Percentiles rank a stretch among this genome's conserved stretches.
These are phyloP conservation scores for Oryzias celebensis DNA, from an alignment of 2,113 vertebrate species.

Conservation along the genomic window DNA sequence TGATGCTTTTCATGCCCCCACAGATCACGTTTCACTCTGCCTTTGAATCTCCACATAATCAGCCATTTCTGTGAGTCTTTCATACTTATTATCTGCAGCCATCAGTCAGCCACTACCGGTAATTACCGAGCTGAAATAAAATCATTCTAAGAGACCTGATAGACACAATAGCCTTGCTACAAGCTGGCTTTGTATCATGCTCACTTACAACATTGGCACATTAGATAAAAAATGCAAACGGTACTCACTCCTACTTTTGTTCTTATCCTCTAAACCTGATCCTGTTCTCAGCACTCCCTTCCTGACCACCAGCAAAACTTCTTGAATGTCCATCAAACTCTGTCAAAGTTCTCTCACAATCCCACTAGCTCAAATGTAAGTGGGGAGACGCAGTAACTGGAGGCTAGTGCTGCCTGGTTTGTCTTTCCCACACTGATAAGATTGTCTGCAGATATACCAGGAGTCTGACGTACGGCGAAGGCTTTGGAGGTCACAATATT, in stretches of 20 bases:
- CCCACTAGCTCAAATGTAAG: slow-evolving; percentile 19
- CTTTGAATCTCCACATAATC: slow-evolving; percentile 38
- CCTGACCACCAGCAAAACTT: neutral
- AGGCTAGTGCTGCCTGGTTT: slow-evolving; percentile 32
- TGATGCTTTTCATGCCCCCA: slow-evolving; percentile 3
- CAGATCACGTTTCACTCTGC: slow-evolving; percentile 41
- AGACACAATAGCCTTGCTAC: slow-evolving; percentile 2
- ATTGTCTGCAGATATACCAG: slow-evolving; percentile 55
- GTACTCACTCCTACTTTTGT: neutral
- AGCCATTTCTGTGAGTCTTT: slow-evolving; percentile 13
- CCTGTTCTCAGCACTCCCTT: neutral
- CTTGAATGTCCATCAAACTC: slow-evolving; percentile 5
- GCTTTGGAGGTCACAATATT: slow-evolving; percentile 41
- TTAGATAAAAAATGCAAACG: neutral
- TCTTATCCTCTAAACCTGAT: slow-evolving; percentile 10
- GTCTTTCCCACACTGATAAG: slow-evolving; percentile 40
- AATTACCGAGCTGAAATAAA: slow-evolving; percentile 28
- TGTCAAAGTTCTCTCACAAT: slow-evolving; percentile 5
- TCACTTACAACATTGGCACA: neutral
- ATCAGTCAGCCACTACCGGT: slow-evolving; percentile 12
- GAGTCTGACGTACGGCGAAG: slow-evolving; percentile 32
- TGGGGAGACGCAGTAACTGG: slow-evolving; percentile 31
- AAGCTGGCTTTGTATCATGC: slow-evolving; percentile 2
- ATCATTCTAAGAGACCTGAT: neutral
- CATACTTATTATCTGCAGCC: slow-evolving; percentile 26